Evolutionary conservation across 2,888 invertebrate species (phyloP).

Genomic region (Penaeus monodon): DNA sequence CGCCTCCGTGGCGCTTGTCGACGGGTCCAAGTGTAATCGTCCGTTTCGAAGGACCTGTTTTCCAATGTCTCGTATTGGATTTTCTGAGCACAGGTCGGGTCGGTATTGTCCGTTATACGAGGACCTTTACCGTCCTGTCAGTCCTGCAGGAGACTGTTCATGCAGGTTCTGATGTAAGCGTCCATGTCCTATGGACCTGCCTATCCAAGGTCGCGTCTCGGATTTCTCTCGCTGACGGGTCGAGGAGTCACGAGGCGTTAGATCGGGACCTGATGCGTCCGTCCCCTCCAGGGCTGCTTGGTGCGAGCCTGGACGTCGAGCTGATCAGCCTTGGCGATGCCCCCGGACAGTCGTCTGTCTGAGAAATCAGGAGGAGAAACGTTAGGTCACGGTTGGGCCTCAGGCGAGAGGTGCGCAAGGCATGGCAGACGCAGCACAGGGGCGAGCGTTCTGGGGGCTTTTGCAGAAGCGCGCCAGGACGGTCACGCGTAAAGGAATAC

Average conservation of each 20-base stretch:
- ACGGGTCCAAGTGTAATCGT: conserved; percentile 31
- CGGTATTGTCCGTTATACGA: conserved; percentile 23
- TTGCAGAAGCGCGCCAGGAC: no score
- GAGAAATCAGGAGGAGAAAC: no score
- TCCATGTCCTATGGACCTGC: conserved; percentile 36
- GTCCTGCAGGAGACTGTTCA: conserved; percentile 30
- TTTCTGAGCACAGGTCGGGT: conserved; percentile 8
- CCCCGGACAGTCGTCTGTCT: no score
- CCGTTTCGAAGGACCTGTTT: conserved; percentile 35
- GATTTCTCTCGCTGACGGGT: conserved; percentile 26
- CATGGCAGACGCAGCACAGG: no score
- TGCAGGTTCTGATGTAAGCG: conserved; percentile 37
- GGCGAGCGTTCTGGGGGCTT: no score
- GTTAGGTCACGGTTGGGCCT: no score
- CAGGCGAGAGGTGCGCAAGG: no score
- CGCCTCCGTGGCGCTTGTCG: background rate
- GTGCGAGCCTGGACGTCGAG: conserved; percentile 19
- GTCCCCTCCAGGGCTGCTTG: conserved; percentile 23
- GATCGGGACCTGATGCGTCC: conserved; percentile 34
- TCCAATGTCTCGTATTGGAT: conserved; percentile 39
- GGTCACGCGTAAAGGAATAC: no score
- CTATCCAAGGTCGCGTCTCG: conserved; percentile 46
- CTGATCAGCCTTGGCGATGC: conserved; percentile 23
- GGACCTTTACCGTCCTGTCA: conserved; percentile 15
- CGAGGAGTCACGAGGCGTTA: conserved; percentile 24